Evolutionary conservation across 1,140 invertebrate genomes (phyloP).

Genomic region (Holotrichia oblita): DNA sequence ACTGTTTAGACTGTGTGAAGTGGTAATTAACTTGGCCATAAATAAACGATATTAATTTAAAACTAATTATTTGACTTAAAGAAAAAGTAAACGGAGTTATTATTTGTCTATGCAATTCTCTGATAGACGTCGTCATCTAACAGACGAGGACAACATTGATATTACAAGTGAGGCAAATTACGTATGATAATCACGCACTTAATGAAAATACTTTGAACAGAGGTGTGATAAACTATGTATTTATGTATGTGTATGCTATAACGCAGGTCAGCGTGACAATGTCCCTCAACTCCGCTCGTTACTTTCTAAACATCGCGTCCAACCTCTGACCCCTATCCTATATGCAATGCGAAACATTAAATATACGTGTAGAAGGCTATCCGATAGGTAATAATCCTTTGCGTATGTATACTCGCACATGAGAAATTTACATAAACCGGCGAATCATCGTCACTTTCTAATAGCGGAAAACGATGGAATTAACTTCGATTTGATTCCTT

Average conservation of each 20-base stretch:
- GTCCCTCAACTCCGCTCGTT: not conserved
- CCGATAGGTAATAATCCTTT: not conserved
- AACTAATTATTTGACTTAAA: not conserved
- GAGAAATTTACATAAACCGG: not conserved
- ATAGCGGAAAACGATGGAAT: too few relatives aligned
- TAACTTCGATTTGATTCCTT: too few relatives aligned
- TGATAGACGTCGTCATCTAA: not conserved
- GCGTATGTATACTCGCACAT: not conserved
- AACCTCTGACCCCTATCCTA: conserved; percentile 2
- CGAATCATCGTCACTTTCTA: not conserved
- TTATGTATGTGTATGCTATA: not conserved
- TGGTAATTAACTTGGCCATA: too few relatives aligned
- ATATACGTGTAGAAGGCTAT: not conserved
- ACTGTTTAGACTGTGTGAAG: too few relatives aligned
- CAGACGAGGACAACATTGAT: not conserved
- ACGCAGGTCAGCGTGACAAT: conserved; percentile 1
- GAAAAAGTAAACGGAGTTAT: not conserved
- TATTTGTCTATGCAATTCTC: not conserved
- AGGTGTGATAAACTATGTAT: not conserved
- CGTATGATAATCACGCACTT: not conserved
- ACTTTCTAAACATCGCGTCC: not conserved
- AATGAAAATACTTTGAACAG: not conserved
- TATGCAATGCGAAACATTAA: not conserved
- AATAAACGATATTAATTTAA: not conserved
- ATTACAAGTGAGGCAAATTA: not conserved